A percentile compares a stretch with the other conserved stretches of the same genome.
These are phyloP conservation scores for Tachina grossa DNA, from an alignment of 2,888 invertebrate genomes.

Conservation along the genomic window DNA sequence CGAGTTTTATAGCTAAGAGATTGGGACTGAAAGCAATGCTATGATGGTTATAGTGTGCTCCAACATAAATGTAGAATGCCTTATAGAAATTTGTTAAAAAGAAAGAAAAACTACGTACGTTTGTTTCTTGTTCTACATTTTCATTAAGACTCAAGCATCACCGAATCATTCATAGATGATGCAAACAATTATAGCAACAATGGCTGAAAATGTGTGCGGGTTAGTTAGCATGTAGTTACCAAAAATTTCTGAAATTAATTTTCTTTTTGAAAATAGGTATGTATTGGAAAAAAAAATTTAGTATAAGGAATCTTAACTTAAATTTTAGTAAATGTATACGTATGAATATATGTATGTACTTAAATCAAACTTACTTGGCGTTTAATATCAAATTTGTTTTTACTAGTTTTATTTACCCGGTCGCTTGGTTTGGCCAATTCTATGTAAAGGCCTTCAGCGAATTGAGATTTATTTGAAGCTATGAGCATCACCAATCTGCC, in stretches of 20 bases:
- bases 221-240: background rate
- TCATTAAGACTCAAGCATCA: background rate
- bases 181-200: slow-evolving; percentile 58
- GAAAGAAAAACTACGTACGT: background rate
- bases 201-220: background rate
- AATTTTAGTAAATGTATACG: background rate
- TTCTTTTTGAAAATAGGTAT: background rate
- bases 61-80: background rate
- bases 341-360: background rate
- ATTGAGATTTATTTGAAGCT: slow-evolving; percentile 57
- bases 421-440: background rate
- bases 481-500: slow-evolving; percentile 59
- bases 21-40: slow-evolving; percentile 19
- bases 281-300: no score
- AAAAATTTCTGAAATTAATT: background rate
- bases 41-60: background rate
- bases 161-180: slow-evolving; percentile 29
- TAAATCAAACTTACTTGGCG: background rate
- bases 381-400: slow-evolving; percentile 1
- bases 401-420: slow-evolving; percentile 4
- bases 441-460: background rate
- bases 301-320: slow-evolving; percentile 38
- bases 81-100: background rate
- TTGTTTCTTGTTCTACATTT: background rate
- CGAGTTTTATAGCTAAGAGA: slow-evolving; percentile 29